Percentiles rank a stretch among this genome's conserved stretches.
Conservation (phyloP, 1,140 invertebrate genomes). For the Temnothorax nylanderi region DNA sequence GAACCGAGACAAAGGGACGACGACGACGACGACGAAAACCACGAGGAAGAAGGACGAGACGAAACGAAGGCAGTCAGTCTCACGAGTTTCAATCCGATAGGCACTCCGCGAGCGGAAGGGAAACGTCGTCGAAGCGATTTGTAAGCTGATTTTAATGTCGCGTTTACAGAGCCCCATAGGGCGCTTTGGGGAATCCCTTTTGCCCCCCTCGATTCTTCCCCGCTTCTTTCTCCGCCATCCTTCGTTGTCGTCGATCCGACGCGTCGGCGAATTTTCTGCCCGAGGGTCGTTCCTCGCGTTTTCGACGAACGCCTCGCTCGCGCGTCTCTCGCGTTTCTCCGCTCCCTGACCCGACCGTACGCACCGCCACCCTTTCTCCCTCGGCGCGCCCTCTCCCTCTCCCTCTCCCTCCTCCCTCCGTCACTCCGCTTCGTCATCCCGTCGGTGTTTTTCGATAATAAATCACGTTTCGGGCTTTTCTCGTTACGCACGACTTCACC, state of each 20-base stretch:
- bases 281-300: constrained; percentile 70
- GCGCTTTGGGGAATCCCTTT: constrained; percentile 41
- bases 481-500: constrained; percentile 53
- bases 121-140: constrained; percentile 75
- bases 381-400: not conserved
- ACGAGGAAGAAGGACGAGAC: not conserved
- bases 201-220: constrained; percentile 9
- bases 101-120: constrained; percentile 62
- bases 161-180: constrained; percentile 75
- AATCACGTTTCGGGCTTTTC: constrained; percentile 74
- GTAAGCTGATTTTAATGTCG: constrained; percentile 80
- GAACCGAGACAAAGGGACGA: constrained; percentile 18
- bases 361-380: not conserved
- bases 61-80: constrained; percentile 52
- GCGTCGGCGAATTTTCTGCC: constrained; percentile 66
- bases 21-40: not conserved
- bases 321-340: constrained; percentile 48
- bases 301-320: constrained; percentile 63
- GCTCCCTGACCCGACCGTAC: not conserved
- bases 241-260: constrained; percentile 23
- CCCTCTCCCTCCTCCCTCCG: not conserved
- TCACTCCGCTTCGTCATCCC: constrained; percentile 65
- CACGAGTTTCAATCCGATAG: constrained; percentile 71
- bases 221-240: constrained; percentile 2
- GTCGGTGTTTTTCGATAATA: constrained; percentile 69